phyloP scores from a whole-genome alignment of 2,888 invertebrate species.

The Platycnemis pennipes region DNA sequence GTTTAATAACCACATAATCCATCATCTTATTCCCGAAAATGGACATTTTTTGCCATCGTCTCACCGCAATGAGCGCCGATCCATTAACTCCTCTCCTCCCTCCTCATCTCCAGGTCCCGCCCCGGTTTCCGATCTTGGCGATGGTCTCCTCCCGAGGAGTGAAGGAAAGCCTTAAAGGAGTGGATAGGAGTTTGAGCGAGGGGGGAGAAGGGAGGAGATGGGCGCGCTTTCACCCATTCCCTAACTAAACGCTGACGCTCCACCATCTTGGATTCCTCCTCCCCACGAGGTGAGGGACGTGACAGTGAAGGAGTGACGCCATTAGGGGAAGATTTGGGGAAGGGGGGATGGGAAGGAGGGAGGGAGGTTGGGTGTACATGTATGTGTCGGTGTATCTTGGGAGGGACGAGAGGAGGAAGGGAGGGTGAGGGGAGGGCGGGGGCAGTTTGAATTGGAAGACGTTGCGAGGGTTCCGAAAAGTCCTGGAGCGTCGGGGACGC shows the following conservation, averaged over 20 bases:
- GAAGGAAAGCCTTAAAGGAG: no score
- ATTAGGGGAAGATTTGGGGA: not conserved
- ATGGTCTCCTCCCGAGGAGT: no score
- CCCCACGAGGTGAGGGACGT: conserved; percentile 57
- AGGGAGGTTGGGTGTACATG: not conserved
- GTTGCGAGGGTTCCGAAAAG: not conserved
- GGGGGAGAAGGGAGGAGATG: not conserved
- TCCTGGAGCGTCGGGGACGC: not conserved
- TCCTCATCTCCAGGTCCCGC: no score
- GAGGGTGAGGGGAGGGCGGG: not conserved
- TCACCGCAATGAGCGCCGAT: no score
- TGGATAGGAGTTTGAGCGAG: no score
- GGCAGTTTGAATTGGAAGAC: not conserved
- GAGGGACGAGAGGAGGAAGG: not conserved
- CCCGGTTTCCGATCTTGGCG: no score
- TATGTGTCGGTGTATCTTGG: not conserved
- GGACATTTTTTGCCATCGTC: no score
- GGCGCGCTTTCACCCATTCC: not conserved
- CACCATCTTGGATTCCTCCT: conserved; percentile 53
- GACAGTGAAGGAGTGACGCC: conserved; percentile 66
- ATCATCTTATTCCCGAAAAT: no score
- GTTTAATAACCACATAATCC: no score
- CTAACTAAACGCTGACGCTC: conserved; percentile 2
- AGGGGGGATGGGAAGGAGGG: not conserved
- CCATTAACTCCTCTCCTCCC: no score